These are phyloP conservation scores for Meriones psammophilus DNA, from an alignment of 2,797 vertebrate genomes.

Conservation along the genomic window DNA sequence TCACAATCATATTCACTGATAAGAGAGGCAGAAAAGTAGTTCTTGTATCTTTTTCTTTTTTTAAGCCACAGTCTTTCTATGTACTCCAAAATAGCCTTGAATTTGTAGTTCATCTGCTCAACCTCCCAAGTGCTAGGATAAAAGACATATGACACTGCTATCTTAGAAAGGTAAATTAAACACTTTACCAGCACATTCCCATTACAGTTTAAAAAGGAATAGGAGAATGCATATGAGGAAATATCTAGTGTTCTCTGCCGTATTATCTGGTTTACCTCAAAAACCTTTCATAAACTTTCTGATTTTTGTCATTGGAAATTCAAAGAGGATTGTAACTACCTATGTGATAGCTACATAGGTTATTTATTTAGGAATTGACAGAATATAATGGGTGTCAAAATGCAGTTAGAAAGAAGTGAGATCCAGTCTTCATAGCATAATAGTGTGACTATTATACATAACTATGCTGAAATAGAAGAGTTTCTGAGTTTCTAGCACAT, in stretches of 20 bases:
- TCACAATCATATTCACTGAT: not conserved
- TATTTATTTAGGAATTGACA: not conserved
- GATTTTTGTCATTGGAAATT: constrained; percentile 3
- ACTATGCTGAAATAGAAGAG: not conserved
- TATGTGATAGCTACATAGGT: not conserved
- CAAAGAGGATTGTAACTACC: constrained; percentile 18
- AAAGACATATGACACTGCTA: not conserved
- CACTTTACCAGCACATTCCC: not conserved
- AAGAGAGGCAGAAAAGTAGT: not conserved
- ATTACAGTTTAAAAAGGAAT: not conserved
- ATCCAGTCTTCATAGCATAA: not conserved
- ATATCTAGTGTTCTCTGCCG: not conserved
- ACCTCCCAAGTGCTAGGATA: not conserved
- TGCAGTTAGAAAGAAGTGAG: not conserved
- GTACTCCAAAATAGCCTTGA: not conserved
- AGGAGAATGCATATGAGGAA: not conserved
- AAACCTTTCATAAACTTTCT: not conserved
- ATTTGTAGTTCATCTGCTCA: not conserved
- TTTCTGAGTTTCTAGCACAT: not conserved
- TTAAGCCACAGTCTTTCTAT: not conserved
- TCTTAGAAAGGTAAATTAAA: not conserved
- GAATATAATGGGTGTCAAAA: not conserved
- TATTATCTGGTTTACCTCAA: not conserved
- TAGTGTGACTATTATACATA: not conserved
- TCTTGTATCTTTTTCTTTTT: too few species aligned